A percentile compares a stretch with the other conserved stretches of the same genome.
Evolutionary conservation across 2,797 vertebrate genomes (phyloP).

Genomic region (Sebastes variabilis): DNA sequence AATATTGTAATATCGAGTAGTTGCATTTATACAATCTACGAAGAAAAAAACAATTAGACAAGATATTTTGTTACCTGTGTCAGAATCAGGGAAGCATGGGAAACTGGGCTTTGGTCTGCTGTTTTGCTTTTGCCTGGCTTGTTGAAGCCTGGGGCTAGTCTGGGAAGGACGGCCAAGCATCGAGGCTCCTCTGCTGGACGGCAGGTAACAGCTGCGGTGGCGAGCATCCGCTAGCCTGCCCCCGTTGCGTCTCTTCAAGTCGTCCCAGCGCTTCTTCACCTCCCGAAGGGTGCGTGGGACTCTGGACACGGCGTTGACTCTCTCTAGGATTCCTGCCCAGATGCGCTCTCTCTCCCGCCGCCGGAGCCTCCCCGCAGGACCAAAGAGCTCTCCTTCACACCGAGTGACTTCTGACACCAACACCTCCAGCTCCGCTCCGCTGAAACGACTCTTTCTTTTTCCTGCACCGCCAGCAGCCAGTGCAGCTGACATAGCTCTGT

Average conservation of each 20-base stretch:
- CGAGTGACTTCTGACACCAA: slow-evolving; percentile 86
- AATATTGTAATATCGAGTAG: neutral
- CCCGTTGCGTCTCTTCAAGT: slow-evolving; percentile 86
- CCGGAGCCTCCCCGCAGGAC: slow-evolving; percentile 83
- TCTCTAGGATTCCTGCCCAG: slow-evolving; percentile 86
- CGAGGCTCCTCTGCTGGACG: slow-evolving; percentile 76
- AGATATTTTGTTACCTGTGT: slow-evolving; percentile 75
- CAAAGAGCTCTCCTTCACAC: slow-evolving; percentile 86
- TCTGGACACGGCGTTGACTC: slow-evolving; percentile 86
- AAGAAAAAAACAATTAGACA: neutral
- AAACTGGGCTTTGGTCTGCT: slow-evolving; percentile 79
- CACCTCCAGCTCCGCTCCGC: slow-evolving; percentile 86
- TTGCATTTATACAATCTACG: neutral
- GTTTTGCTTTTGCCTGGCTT: slow-evolving; percentile 79
- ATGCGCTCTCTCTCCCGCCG: slow-evolving; percentile 86
- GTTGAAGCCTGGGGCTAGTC: slow-evolving; percentile 83
- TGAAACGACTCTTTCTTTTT: slow-evolving; percentile 88
- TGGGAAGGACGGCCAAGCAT: slow-evolving; percentile 78
- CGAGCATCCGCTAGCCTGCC: slow-evolving; percentile 84
- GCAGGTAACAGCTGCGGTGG: slow-evolving; percentile 83
- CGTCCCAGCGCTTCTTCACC: slow-evolving; percentile 88
- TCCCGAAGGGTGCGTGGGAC: slow-evolving; percentile 86
- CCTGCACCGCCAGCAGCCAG: slow-evolving; percentile 82
- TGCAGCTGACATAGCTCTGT: slow-evolving; percentile 83
- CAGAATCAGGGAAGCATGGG: slow-evolving; percentile 82